These are phyloP conservation scores for Catocala sponsa DNA, from an alignment of 2,888 invertebrate genomes.

Conservation along the genomic window DNA sequence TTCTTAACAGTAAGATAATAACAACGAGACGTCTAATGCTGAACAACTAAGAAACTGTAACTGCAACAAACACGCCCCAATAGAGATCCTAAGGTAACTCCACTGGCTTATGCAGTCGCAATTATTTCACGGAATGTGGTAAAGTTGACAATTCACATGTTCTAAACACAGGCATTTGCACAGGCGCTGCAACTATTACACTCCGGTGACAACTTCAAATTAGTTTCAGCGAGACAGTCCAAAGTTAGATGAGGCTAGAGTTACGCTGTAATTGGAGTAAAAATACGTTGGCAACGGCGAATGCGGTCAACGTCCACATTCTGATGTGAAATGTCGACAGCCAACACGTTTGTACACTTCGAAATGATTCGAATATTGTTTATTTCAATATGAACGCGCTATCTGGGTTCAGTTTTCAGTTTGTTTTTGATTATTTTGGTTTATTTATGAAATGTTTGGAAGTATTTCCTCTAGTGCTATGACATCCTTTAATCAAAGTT, in stretches of 20 bases:
- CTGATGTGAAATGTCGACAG: not conserved
- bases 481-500: no score
- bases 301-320: not conserved
- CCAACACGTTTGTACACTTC: not conserved
- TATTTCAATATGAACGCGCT: no score
- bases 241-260: slow-evolving; percentile 48
- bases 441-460: no score
- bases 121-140: slow-evolving; percentile 32
- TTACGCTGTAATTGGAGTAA: slow-evolving; percentile 31
- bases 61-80: not conserved
- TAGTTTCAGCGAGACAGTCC: slow-evolving; percentile 44
- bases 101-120: slow-evolving; percentile 2
- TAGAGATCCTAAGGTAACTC: not conserved
- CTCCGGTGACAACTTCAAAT: slow-evolving; percentile 51
- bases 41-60: no score
- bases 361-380: no score
- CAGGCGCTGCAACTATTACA: slow-evolving; percentile 35
- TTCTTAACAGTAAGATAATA: no score
- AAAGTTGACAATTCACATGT: slow-evolving; percentile 29
- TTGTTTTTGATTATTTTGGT: no score
- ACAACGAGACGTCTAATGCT: no score
- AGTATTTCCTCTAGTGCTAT: no score
- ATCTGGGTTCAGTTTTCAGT: no score
- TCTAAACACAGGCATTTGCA: slow-evolving; percentile 41
- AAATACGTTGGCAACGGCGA: slow-evolving; percentile 23